Evolutionary conservation across 2,113 vertebrate genomes (phyloP), one percentile per base, ranked within the genome.

Genomic region (Engystomops pustulosus): DNA sequence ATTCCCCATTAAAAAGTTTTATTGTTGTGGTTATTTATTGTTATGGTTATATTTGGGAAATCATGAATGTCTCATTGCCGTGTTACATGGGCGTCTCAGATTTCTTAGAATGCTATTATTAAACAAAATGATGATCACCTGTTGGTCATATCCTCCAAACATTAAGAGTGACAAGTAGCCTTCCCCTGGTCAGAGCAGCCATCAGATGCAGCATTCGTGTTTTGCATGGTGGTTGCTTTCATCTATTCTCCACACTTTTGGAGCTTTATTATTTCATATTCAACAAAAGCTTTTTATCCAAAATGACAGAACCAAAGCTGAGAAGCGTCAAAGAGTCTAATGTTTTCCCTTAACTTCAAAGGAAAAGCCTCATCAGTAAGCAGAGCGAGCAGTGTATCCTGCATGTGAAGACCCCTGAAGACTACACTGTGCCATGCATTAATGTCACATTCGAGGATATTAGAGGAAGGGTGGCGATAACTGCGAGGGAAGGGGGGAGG

Each of bases 301-400:
- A 76, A 83, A 70, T 65, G 30, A 67, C 55, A 75, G 45, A 83
- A 83, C 55, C 34, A 83, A 83, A 83, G 55, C 55, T 10, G 15
- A 30, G 23, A 83, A 72, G 41, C 20, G 67, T 51, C 65, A 55
- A 34, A 53, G 44, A 38, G 38, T 68, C 81, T 65, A 84, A 84
- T 84, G 51, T 68, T 38, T n/a, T 32, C n/a, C 32, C 45, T 17
- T 14, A n/a, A 76, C 72, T 77, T 77, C 55, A 84, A 84, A 77
- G 72, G 32, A 34, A 25, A 84, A 68, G 67, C 23, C 68, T 11
- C 9, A 68, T 84, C 76, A 68, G 72, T 67, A 76, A 53, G 65
- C 81, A 51, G 20, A 84, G 55, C 72, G 47, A 8, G 30, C 38
- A 38, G 32, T 32, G 17, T 14, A 51, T 65, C n/a, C 34, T 6